These are phyloP conservation scores for Hephaestus fuliginosus DNA, from an alignment of 2,797 vertebrate species.

Conservation along the genomic window DNA sequence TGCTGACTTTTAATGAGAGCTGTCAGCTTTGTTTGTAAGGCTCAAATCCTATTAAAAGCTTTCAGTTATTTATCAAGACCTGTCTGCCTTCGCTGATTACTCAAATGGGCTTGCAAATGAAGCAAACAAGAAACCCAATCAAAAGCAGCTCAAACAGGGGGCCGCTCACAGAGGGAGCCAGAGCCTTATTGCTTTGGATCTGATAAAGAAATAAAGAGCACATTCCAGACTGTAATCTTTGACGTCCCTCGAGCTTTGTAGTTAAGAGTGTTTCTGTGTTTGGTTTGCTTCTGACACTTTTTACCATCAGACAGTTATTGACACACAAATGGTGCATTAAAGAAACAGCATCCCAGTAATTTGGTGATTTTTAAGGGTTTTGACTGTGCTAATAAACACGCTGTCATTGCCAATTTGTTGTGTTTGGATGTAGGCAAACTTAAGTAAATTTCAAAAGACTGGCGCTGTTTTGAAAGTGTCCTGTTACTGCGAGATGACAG, in stretches of 20 bases:
- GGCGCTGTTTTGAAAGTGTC: neutral
- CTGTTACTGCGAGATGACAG: conserved; percentile 13
- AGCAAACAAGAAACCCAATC: conserved; percentile 76
- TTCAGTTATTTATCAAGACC: conserved; percentile 80
- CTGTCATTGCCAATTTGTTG: neutral
- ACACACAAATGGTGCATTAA: neutral
- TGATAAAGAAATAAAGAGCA: conserved; percentile 61
- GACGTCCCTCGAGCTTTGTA: conserved; percentile 12
- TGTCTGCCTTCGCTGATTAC: conserved; percentile 80
- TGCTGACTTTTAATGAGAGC: conserved; percentile 82
- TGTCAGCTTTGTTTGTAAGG: conserved; percentile 84
- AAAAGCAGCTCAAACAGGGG: conserved; percentile 65
- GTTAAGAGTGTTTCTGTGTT: conserved; percentile 27
- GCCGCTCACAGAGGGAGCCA: conserved; percentile 53
- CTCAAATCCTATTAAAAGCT: conserved; percentile 85
- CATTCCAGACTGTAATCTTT: conserved; percentile 41
- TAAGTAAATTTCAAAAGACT: conserved; percentile 9
- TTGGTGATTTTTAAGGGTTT: neutral
- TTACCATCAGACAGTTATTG: conserved; percentile 14
- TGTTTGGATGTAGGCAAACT: conserved; percentile 21
- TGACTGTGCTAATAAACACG: neutral
- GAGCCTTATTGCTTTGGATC: conserved; percentile 36
- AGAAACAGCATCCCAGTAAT: neutral
- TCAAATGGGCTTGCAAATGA: conserved; percentile 80
- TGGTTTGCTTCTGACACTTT: conserved; percentile 13